Evolutionary conservation across 2,888 invertebrate species (phyloP).

Genomic region (Incurvaria masculella): DNA sequence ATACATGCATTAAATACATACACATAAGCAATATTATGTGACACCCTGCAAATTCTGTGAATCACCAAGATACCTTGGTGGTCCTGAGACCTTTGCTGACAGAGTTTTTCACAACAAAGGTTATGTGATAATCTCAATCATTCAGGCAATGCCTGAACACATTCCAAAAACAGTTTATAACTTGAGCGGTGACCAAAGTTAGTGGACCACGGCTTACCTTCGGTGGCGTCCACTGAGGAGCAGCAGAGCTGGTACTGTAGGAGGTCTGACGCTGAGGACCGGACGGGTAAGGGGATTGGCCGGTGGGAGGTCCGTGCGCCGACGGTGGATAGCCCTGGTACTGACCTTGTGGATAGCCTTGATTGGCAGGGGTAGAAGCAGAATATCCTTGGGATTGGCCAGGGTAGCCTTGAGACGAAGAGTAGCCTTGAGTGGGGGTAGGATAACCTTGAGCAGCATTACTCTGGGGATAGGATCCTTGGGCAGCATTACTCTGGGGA

Average conservation of each 20-base stretch:
- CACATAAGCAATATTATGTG: no score
- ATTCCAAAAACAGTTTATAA: no score
- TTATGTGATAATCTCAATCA: no score
- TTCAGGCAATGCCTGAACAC: no score
- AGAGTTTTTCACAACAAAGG: no score
- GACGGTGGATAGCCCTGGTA: constrained; percentile 29
- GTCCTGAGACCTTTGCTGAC: no score
- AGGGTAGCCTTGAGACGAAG: constrained; percentile 7
- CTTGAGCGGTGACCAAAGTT: no score
- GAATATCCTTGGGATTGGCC: constrained; percentile 18
- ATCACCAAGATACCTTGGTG: no score
- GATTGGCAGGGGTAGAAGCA: constrained; percentile 20
- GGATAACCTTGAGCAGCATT: constrained; percentile 22
- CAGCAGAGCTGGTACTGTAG: neutral
- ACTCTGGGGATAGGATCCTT: constrained; percentile 26
- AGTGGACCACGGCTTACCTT: no score
- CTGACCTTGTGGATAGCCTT: constrained; percentile 24
- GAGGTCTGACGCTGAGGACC: neutral
- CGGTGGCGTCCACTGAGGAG: neutral
- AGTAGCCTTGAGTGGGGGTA: constrained; percentile 12
- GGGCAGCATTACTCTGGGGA: constrained; percentile 21
- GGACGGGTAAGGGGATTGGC: neutral
- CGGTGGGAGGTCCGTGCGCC: neutral
- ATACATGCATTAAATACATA: no score
- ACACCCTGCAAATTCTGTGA: no score